A percentile compares a stretch with the other conserved stretches of the same genome.
Evolutionary conservation across 2,113 vertebrate genomes (phyloP).

Genomic region (Nanorana parkeri): DNA sequence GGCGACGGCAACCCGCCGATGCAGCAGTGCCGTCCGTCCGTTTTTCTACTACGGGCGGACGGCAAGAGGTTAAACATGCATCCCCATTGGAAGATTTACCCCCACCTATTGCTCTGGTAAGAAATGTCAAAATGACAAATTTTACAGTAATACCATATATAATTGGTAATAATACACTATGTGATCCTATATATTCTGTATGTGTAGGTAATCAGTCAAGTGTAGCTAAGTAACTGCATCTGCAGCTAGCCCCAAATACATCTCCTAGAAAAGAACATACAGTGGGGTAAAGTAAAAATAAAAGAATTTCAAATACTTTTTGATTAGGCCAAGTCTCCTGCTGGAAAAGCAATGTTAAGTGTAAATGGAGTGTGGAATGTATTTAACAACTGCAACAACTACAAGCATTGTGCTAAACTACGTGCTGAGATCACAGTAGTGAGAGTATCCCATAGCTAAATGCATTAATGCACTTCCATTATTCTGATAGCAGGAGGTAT

Average conservation of each 20-base stretch:
- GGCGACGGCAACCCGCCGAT: too few relatives aligned
- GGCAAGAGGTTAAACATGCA: too few relatives aligned
- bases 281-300: slow-evolving; percentile 20
- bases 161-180: too few relatives aligned
- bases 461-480: slow-evolving; percentile 54
- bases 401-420: slow-evolving; percentile 51
- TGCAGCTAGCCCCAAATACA: not conserved
- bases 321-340: slow-evolving; percentile 50
- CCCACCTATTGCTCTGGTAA: too few relatives aligned
- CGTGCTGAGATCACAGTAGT: slow-evolving; percentile 47
- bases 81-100: too few relatives aligned
- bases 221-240: slow-evolving; percentile 5
- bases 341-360: slow-evolving; percentile 53
- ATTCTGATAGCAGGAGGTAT: slow-evolving; percentile 51
- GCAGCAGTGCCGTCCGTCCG: too few relatives aligned
- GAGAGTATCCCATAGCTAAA: slow-evolving; percentile 51
- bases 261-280: slow-evolving; percentile 19
- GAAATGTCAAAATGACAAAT: too few relatives aligned
- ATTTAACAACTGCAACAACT: slow-evolving; percentile 53
- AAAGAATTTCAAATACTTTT: slow-evolving; percentile 35
- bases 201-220: not conserved
- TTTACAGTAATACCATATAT: too few relatives aligned
- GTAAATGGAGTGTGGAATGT: slow-evolving; percentile 51
- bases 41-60: too few relatives aligned
- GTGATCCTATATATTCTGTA: too few relatives aligned